phyloP scores from a whole-genome alignment of 1,140 invertebrate species.

The Leptoteleia sp. region DNA sequence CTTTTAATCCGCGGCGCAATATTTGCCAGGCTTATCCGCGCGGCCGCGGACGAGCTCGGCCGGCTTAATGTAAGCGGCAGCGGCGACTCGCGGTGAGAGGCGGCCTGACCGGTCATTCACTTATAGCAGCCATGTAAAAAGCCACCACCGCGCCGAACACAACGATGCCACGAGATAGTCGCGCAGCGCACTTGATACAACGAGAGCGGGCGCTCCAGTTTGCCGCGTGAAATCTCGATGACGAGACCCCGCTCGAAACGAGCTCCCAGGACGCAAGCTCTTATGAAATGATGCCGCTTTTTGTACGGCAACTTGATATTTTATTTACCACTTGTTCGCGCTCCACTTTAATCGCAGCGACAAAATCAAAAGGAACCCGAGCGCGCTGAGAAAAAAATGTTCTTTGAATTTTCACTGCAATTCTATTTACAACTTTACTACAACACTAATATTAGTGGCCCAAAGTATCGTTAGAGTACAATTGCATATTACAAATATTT shows the following conservation, averaged over 20 bases:
- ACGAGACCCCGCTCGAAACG: conserved; percentile 19
- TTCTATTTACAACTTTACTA: too few relatives aligned
- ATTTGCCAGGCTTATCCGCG: conserved; percentile 53
- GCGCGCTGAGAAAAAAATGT: too few relatives aligned
- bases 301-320: conserved; percentile 57
- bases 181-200: conserved; percentile 13
- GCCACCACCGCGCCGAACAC: conserved; percentile 33
- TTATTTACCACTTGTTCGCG: conserved; percentile 62
- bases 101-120: conserved; percentile 79
- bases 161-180: conserved; percentile 16
- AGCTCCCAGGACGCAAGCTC: conserved; percentile 27
- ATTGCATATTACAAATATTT: too few relatives aligned
- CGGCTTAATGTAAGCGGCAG: conserved; percentile 23
- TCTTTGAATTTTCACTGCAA: too few relatives aligned
- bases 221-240: conserved; percentile 47
- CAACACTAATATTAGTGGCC: too few relatives aligned
- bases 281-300: conserved; percentile 59
- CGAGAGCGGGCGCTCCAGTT: conserved; percentile 26
- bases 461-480: too few relatives aligned
- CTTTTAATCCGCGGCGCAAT: conserved; percentile 29
- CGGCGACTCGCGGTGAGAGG: conserved; percentile 70
- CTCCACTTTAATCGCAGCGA: conserved; percentile 44
- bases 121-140: conserved; percentile 73
- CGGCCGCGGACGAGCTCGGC: conserved; percentile 26
- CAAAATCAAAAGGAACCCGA: conserved; percentile 31